phyloP scores from a whole-genome alignment of 2,113 vertebrate species.

The Enhydra lutris region DNA sequence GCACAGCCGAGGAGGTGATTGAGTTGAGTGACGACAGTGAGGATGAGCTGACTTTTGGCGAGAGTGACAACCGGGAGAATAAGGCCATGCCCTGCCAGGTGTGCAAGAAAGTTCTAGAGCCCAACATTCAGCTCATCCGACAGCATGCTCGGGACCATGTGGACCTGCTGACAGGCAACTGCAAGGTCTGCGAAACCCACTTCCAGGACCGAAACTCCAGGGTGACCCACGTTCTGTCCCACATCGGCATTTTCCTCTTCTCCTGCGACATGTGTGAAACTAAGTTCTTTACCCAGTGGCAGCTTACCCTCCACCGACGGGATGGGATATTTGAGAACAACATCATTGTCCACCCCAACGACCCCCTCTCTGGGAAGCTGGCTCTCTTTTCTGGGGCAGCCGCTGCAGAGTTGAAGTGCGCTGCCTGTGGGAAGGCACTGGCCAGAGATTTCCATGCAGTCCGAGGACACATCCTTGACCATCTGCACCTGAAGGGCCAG shows the following conservation, averaged over 20 bases:
- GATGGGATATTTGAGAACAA: constrained; percentile 87
- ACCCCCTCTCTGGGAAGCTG: constrained; percentile 78
- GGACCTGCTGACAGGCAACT: constrained; percentile 86
- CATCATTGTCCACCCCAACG: constrained; percentile 83
- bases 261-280: constrained; percentile 95
- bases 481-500: constrained; percentile 90
- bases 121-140: constrained; percentile 89
- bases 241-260: constrained; percentile 94
- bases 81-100: constrained; percentile 89
- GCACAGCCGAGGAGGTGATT: constrained; percentile 90
- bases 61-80: constrained; percentile 82
- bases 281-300: constrained; percentile 93
- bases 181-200: constrained; percentile 91
- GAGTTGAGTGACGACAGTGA: constrained; percentile 96
- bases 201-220: constrained; percentile 88
- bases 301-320: constrained; percentile 91
- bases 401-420: constrained; percentile 85
- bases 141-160: constrained; percentile 91
- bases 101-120: constrained; percentile 88
- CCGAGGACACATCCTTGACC: constrained; percentile 90
- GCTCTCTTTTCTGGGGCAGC: constrained; percentile 72
- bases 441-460: constrained; percentile 92
- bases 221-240: constrained; percentile 89
- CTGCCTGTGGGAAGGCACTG: constrained; percentile 87
- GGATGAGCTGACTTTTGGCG: constrained; percentile 91